Evolutionary conservation across 2,888 invertebrate species (phyloP), one percentile per base, ranked within the genome.

Genomic region (Aphodius granarius): DNA sequence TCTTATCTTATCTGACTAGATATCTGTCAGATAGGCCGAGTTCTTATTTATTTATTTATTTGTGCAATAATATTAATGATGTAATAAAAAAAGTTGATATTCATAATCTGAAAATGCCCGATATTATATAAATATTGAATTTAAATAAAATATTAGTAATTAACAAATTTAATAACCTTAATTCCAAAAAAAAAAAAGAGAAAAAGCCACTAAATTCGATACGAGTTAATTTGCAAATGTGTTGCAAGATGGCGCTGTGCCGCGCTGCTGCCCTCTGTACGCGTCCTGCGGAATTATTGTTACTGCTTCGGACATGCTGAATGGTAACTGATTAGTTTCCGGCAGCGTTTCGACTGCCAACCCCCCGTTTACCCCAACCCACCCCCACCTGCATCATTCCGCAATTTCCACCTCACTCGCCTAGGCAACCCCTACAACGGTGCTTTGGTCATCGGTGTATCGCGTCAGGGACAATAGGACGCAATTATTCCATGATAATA

Each of bases 261-360:
- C 63, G 63, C 62, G 68, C 21, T 43, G 43, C 17, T 62, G 20
- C 5, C 17, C 22, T 43, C 22, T 16, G 66, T 71, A 76, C 77
- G 74, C 76, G 21, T 71, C 72, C 71, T 72, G 68, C 63, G 73
- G 64, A 75, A 73, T 79, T 78, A 78, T 79, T 79, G 78, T 79
- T 79, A 63, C 23, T 70, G 74, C 70, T 13, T 65, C 43, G 72
- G 66, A 74, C 75, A 76, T 74, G 73, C 73, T 80, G 80, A 82
- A 81, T 81, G 78, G 80, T 76, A 81, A 82, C 81, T 84, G 84
- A 85, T 84, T 85, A 84, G 84, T 83, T 85, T 85, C 84, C 84
- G 84, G 78, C 79, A 79, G 82, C 81, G 81, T 81, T 80, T 68
- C 68, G 68, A 22, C 19, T 22, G 20, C 68, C 22, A 3, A 43